A percentile compares a stretch with the other conserved stretches of the same genome.
Conservation (phyloP, 2,888 invertebrate genomes). For the Platycheirus rosarum region DNA sequence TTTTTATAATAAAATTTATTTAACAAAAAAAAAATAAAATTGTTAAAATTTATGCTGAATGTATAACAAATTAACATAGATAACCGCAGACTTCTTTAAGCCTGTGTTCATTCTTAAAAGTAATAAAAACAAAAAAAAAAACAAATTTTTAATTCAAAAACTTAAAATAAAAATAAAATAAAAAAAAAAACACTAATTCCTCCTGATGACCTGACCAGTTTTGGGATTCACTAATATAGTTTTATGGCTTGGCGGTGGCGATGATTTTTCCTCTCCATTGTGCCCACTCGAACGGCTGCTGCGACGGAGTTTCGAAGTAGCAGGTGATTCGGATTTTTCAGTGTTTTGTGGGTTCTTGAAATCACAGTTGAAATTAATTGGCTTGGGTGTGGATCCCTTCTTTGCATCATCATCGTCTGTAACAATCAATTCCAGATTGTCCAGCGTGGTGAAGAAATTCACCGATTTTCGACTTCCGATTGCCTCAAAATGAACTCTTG, state of each 20-base stretch:
- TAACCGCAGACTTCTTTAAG: slow-evolving; percentile 55
- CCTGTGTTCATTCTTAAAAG: slow-evolving; percentile 56
- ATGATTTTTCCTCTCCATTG: slow-evolving; percentile 61
- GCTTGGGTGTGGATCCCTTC: slow-evolving; percentile 47
- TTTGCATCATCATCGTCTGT: slow-evolving; percentile 73
- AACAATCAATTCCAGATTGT: slow-evolving; percentile 80
- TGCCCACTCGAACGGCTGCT: slow-evolving; percentile 77
- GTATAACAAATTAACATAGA: slow-evolving; percentile 59
- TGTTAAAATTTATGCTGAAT: no score
- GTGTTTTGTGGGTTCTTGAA: slow-evolving; percentile 34
- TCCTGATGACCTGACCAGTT: slow-evolving; percentile 82
- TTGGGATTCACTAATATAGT: slow-evolving; percentile 82
- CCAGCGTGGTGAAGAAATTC: slow-evolving; percentile 81
- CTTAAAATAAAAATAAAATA: slow-evolving; percentile 44
- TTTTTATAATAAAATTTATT: slow-evolving; percentile 46
- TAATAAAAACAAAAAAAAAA: slow-evolving; percentile 46
- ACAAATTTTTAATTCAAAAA: slow-evolving; percentile 13
- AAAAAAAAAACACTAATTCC: slow-evolving; percentile 78
- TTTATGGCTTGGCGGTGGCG: slow-evolving; percentile 77
- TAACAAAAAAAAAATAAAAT: slow-evolving; percentile 38
- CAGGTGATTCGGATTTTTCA: slow-evolving; percentile 26
- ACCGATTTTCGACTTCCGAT: slow-evolving; percentile 80
- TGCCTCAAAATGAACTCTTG: slow-evolving; percentile 88
- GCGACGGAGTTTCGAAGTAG: slow-evolving; percentile 76
- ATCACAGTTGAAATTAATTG: slow-evolving; percentile 61